Conservation (phyloP, 2,888 invertebrate species). For the Rhagium mordax region DNA sequence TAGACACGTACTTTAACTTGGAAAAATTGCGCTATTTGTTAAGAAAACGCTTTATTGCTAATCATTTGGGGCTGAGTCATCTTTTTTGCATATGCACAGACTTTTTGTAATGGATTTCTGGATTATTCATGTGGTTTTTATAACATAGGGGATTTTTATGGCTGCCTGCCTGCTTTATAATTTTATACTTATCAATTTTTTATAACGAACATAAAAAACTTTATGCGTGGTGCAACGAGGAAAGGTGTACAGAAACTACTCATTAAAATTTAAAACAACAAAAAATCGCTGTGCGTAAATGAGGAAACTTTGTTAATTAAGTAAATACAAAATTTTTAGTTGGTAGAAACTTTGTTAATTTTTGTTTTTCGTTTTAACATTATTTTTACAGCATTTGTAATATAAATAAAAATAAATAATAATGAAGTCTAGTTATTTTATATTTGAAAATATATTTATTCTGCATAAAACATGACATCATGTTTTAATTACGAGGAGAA, state of each 20-base stretch:
- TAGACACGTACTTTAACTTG: constrained; percentile 53
- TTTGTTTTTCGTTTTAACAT: neutral
- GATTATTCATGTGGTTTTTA: constrained; percentile 15
- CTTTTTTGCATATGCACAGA: neutral
- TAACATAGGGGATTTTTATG: neutral
- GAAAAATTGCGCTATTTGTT: constrained; percentile 41
- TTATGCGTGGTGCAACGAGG: neutral
- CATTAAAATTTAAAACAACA: neutral
- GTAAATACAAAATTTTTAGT: neutral
- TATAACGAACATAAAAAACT: constrained; percentile 3
- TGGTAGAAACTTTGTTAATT: neutral
- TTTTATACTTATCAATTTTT: constrained; percentile 13
- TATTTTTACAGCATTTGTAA: neutral
- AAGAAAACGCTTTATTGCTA: constrained; percentile 41
- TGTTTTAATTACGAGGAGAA: no score
- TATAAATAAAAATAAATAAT: neutral
- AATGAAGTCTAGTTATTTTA: neutral
- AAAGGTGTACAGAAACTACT: neutral
- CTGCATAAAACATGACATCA: neutral
- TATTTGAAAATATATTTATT: neutral
- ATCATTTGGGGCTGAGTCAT: constrained; percentile 26
- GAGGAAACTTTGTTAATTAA: neutral
- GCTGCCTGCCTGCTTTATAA: neutral
- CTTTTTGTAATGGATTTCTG: constrained; percentile 6
- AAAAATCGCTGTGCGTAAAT: neutral